Conservation (phyloP, 2,797 vertebrate genomes). For the Syngnathus rostellatus region DNA sequence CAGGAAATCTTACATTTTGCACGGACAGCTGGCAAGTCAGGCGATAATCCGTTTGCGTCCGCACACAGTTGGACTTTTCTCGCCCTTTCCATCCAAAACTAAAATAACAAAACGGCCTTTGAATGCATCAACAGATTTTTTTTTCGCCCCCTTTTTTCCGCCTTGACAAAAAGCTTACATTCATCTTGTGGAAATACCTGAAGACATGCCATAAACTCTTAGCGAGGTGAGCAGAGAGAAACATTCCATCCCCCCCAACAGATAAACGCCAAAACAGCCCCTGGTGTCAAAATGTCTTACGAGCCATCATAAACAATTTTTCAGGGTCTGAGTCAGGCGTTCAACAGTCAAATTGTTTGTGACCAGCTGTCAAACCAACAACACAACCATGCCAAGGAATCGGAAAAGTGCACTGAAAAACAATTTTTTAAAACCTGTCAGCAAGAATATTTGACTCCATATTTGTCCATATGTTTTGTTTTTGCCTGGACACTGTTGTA, state of each 20-base stretch:
- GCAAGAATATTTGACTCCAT: neutral
- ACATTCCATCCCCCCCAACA: neutral
- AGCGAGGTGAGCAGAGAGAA: conserved; percentile 2
- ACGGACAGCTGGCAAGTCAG: conserved; percentile 5
- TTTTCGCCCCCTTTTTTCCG: neutral
- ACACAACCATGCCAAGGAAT: neutral
- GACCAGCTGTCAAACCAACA: conserved; percentile 1
- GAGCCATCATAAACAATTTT: conserved; percentile 7
- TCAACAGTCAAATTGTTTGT: conserved; percentile 6
- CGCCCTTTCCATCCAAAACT: neutral
- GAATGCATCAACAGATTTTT: neutral
- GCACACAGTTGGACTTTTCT: neutral
- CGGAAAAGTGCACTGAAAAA: neutral
- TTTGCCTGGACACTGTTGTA: neutral
- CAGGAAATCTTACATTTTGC: conserved; percentile 17
- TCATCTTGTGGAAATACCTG: neutral
- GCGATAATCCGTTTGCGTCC: neutral
- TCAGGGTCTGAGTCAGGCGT: conserved; percentile 10
- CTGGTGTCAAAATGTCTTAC: conserved; percentile 3
- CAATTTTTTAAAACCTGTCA: neutral
- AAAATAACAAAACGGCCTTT: neutral
- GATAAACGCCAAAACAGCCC: conserved; percentile 4
- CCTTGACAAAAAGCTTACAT: neutral
- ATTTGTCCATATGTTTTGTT: neutral
- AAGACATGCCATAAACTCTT: neutral